A percentile compares a stretch with the other conserved stretches of the same genome.
phyloP scores from a whole-genome alignment of 2,888 invertebrate genomes.

The Apodemia duryi region DNA sequence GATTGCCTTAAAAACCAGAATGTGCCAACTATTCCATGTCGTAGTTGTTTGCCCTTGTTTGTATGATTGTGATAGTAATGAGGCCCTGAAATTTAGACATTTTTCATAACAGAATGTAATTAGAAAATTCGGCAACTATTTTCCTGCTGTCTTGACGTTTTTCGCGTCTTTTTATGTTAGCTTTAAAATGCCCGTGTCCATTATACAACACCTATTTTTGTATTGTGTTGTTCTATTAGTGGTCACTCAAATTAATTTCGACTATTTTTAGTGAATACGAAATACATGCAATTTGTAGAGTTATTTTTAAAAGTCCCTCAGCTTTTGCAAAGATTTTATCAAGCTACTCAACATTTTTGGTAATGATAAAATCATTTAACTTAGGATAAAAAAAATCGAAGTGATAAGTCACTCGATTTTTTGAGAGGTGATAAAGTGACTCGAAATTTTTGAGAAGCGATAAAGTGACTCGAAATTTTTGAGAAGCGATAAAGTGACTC shows the following conservation, averaged over 20 bases:
- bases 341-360: not conserved
- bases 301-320: not conserved
- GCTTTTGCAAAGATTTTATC: not conserved
- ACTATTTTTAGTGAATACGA: not conserved
- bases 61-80: conserved; percentile 31
- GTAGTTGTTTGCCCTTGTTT: conserved; percentile 24
- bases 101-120: too few relatives aligned
- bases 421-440: not conserved
- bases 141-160: too few relatives aligned
- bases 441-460: conserved; percentile 1
- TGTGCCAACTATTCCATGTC: conserved; percentile 25
- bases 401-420: not conserved
- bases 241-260: not conserved
- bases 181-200: too few relatives aligned
- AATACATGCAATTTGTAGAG: not conserved
- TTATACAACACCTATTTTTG: too few relatives aligned
- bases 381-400: too few relatives aligned
- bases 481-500: not conserved
- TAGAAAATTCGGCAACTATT: too few relatives aligned
- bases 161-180: too few relatives aligned
- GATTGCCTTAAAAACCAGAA: conserved; percentile 21
- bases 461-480: not conserved
- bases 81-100: conserved; percentile 25
- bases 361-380: too few relatives aligned
- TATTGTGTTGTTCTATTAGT: conserved; percentile 19